These are phyloP conservation scores for Digitonthophagus gazella DNA, from an alignment of 2,888 invertebrate species.

Conservation along the genomic window DNA sequence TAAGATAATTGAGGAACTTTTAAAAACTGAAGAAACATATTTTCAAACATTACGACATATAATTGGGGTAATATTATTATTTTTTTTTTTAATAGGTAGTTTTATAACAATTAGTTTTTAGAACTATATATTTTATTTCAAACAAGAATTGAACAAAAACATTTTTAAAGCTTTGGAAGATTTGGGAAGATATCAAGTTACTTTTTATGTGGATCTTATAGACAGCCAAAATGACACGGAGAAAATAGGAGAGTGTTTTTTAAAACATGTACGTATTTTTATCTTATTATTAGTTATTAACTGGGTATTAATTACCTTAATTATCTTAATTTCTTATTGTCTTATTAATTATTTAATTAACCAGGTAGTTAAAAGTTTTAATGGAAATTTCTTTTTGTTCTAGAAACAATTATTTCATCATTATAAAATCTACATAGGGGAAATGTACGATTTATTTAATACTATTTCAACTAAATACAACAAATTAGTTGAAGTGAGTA, in stretches of 20 bases:
- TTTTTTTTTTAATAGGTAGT: not conserved
- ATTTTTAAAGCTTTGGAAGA: not conserved
- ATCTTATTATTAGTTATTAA: too few relatives aligned
- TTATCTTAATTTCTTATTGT: too few relatives aligned
- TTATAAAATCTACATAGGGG: not conserved
- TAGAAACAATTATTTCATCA: not conserved
- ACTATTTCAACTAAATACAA: not conserved
- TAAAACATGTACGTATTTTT: constrained; percentile 8
- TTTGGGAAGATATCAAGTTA: not conserved
- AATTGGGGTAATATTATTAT: constrained; percentile 1
- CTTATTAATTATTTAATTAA: too few relatives aligned
- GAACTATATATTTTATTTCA: not conserved
- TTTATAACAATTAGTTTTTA: not conserved
- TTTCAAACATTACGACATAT: not conserved
- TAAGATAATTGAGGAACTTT: constrained; percentile 6
- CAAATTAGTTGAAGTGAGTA: not conserved
- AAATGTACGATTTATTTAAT: not conserved
- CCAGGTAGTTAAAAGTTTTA: too few relatives aligned
- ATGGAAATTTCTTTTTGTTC: too few relatives aligned
- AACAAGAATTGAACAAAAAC: not conserved
- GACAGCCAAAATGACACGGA: not conserved
- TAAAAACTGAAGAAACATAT: not conserved
- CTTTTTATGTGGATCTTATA: not conserved
- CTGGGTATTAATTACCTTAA: too few relatives aligned
- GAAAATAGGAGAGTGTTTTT: constrained; percentile 10